These are phyloP conservation scores for Calidris pugnax DNA, from an alignment of 2,113 vertebrate genomes.

Conservation along the genomic window DNA sequence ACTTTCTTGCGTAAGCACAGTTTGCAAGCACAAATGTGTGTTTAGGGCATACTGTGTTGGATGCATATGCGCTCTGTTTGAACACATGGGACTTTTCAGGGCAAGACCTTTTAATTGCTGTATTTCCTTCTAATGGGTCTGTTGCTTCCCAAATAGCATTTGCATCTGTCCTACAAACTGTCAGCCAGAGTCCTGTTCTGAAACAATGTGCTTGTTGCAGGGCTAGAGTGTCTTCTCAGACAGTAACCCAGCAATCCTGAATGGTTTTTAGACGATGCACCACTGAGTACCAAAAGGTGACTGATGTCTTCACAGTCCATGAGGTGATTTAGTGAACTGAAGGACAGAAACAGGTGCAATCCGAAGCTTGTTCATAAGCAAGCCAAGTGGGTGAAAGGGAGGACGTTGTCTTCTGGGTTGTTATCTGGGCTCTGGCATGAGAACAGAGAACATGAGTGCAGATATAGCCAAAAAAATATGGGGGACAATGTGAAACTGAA, in stretches of 20 bases:
- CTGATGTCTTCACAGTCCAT: not conserved
- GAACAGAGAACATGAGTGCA: not conserved
- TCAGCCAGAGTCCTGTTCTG: not conserved
- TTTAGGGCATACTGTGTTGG: not conserved
- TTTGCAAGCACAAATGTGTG: not conserved
- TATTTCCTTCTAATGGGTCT: not conserved
- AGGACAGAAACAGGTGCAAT: not conserved
- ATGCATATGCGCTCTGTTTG: not conserved
- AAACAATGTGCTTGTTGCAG: not conserved
- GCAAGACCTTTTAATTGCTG: constrained; percentile 3
- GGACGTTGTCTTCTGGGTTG: not conserved
- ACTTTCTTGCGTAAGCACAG: constrained; percentile 12
- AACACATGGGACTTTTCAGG: constrained; percentile 17
- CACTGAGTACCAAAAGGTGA: not conserved
- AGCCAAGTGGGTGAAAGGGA: not conserved
- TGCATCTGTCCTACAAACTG: not conserved
- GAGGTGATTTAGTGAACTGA: not conserved
- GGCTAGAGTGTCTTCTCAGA: not conserved
- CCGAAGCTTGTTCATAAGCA: not conserved
- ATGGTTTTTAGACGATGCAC: not conserved
- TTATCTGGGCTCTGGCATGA: not conserved
- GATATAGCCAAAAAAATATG: not conserved
- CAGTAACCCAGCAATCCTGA: not conserved
- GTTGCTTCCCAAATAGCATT: not conserved
- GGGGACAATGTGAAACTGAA: not conserved